Conservation (phyloP, 2,888 invertebrate species). For the Polydrusus pterygomalis region DNA sequence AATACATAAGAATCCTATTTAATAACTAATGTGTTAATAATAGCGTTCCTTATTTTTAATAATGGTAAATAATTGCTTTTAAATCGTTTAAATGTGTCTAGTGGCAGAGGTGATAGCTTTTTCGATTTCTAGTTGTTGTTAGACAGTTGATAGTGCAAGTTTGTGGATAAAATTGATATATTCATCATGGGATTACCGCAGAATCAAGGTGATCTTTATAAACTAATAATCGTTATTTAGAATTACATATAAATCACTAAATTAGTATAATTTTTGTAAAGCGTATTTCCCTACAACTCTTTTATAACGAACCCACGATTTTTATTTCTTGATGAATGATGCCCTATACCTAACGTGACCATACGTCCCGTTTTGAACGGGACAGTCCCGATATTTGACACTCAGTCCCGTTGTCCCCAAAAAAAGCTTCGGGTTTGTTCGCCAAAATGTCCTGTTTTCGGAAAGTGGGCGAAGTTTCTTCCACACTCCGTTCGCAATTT, state of each 20-base stretch:
- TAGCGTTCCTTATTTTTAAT: constrained; percentile 42
- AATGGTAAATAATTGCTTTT: constrained; percentile 43
- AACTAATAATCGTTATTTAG: not conserved
- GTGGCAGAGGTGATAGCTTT: constrained; percentile 31
- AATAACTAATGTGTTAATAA: constrained; percentile 46
- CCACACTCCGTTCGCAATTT: too few species aligned
- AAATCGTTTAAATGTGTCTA: constrained; percentile 38
- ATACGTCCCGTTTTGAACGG: too few species aligned
- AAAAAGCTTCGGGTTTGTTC: too few species aligned
- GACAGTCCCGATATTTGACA: too few species aligned
- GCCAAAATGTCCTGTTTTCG: too few species aligned
- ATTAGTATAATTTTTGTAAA: too few species aligned
- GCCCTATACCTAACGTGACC: too few species aligned
- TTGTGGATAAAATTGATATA: not conserved
- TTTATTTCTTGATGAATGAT: too few species aligned
- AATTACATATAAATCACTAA: not conserved
- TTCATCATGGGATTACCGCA: constrained; percentile 9
- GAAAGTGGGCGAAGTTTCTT: too few species aligned
- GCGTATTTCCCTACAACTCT: too few species aligned
- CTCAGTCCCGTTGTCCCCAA: too few species aligned
- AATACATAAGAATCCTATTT: constrained; percentile 43
- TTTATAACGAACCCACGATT: too few species aligned
- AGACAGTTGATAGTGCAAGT: not conserved
- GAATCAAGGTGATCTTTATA: constrained; percentile 15
- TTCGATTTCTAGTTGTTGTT: not conserved